A percentile compares a stretch with the other conserved stretches of the same genome.
Evolutionary conservation across 2,113 vertebrate species (phyloP).

Genomic region (Tetrao urogallus): DNA sequence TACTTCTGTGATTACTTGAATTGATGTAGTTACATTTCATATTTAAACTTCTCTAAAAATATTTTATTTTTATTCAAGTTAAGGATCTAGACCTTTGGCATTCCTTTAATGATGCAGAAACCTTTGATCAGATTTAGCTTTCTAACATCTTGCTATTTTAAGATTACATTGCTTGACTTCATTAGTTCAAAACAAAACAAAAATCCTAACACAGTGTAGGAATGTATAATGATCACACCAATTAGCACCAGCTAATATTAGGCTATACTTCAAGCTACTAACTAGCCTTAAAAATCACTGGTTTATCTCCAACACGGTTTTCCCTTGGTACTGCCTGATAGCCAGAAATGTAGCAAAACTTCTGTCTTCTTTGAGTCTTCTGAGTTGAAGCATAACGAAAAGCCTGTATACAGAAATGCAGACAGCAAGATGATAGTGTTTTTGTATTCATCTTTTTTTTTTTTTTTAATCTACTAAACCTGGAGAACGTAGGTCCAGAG

Average conservation of each 20-base stretch:
- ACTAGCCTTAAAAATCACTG: background rate
- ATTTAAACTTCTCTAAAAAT: background rate
- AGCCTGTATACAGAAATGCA: background rate
- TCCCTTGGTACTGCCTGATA: background rate
- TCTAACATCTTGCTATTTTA: background rate
- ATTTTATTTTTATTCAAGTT: background rate
- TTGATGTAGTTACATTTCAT: background rate
- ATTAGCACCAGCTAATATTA: background rate
- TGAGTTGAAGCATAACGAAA: background rate
- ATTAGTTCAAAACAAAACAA: background rate
- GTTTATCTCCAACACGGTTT: background rate
- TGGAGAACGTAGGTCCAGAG: background rate
- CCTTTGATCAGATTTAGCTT: background rate
- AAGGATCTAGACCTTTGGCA: background rate
- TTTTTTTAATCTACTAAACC: background rate
- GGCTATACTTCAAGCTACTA: background rate
- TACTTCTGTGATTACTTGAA: background rate
- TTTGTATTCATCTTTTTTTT: rapidly evolving
- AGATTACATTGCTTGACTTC: background rate
- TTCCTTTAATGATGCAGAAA: slow-evolving; percentile 14
- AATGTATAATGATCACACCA: background rate
- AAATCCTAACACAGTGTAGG: background rate
- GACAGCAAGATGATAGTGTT: background rate
- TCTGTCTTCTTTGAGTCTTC: background rate
- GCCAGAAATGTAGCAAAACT: background rate